Conservation (phyloP, 2,888 invertebrate genomes). For the Phasia obesa region DNA sequence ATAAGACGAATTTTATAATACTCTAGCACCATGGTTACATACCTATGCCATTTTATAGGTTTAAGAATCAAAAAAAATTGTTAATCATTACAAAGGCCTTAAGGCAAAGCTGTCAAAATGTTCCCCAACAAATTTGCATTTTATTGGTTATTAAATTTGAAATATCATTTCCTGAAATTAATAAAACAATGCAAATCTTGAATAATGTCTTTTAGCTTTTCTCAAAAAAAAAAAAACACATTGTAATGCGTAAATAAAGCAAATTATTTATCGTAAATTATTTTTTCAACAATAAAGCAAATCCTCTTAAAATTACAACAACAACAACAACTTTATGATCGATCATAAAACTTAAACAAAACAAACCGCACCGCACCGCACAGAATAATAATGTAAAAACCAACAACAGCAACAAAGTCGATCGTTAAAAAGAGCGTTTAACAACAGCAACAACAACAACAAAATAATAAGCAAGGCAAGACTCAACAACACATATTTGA, state of each 20-base stretch:
- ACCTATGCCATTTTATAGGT: no score
- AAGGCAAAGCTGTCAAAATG: no score
- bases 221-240: background rate
- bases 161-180: background rate
- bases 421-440: slow-evolving; percentile 59
- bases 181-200: background rate
- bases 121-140: no score
- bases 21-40: no score
- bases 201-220: slow-evolving; percentile 8
- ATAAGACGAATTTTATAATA: no score
- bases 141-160: no score
- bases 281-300: slow-evolving; percentile 1
- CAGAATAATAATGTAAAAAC: slow-evolving; percentile 57
- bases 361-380: slow-evolving; percentile 28
- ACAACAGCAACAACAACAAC: slow-evolving; percentile 32
- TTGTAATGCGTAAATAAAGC: slow-evolving; percentile 8
- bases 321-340: slow-evolving; percentile 38
- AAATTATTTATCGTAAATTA: slow-evolving; percentile 4
- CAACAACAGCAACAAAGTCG: slow-evolving; percentile 62
- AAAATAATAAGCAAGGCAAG: slow-evolving; percentile 22
- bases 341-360: slow-evolving; percentile 59
- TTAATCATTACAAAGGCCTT: no score
- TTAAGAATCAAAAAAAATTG: no score
- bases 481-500: slow-evolving; percentile 63
- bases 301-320: slow-evolving; percentile 39